These are phyloP conservation scores for Camponotus fellah DNA, from an alignment of 2,888 invertebrate genomes.

Conservation along the genomic window DNA sequence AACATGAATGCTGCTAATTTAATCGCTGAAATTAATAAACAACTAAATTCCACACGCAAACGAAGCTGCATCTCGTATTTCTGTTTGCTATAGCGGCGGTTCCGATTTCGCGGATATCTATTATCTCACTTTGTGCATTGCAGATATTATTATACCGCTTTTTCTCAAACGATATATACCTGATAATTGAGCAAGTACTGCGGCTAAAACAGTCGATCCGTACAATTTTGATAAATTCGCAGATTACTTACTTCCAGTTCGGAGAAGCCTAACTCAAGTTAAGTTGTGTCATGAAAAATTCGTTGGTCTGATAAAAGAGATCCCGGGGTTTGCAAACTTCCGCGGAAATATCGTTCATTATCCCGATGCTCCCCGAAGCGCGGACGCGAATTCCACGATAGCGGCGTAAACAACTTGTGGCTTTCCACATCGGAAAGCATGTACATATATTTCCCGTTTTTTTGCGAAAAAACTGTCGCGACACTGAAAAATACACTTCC, in stretches of 20 bases:
- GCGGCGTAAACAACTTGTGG: conserved; percentile 63
- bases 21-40: conserved; percentile 40
- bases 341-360: conserved; percentile 70
- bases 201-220: not conserved
- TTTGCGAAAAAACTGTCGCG: conserved; percentile 50
- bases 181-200: not conserved
- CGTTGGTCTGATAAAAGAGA: not conserved
- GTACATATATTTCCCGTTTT: conserved; percentile 1
- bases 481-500: conserved; percentile 3
- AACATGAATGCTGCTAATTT: conserved; percentile 43
- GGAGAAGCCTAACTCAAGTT: conserved; percentile 6
- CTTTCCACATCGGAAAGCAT: conserved; percentile 37
- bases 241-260: conserved; percentile 49
- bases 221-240: conserved; percentile 45
- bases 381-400: conserved; percentile 66
- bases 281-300: conserved; percentile 44
- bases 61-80: conserved; percentile 8
- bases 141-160: not conserved
- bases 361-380: conserved; percentile 54
- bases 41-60: conserved; percentile 25
- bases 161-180: not conserved
- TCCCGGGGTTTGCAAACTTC: conserved; percentile 48
- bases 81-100: not conserved
- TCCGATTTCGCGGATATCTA: conserved; percentile 1
- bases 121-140: not conserved